These are phyloP conservation scores for Holotrichia oblita DNA, from an alignment of 1,140 invertebrate genomes.

Conservation along the genomic window DNA sequence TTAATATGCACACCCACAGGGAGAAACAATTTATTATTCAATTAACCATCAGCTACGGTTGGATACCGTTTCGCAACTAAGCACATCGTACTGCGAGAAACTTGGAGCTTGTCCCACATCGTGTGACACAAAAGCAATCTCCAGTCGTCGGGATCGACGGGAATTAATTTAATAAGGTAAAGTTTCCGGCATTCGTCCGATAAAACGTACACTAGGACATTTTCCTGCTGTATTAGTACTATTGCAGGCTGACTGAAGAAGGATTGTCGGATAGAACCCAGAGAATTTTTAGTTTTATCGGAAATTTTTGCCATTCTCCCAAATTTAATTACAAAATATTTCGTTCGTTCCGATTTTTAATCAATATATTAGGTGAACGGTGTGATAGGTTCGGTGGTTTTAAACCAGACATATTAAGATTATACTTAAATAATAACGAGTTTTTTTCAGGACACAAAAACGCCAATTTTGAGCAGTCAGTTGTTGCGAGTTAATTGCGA, in stretches of 20 bases:
- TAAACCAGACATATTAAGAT: too few species aligned
- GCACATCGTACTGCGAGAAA: not conserved
- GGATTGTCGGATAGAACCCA: not conserved
- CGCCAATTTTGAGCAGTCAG: too few species aligned
- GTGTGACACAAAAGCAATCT: constrained; percentile 16
- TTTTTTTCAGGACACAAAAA: too few species aligned
- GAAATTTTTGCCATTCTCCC: not conserved
- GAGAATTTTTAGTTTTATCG: not conserved
- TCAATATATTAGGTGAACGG: too few species aligned
- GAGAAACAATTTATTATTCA: constrained; percentile 11
- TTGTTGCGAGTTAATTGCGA: too few species aligned
- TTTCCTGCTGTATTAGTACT: not conserved
- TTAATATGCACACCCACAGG: constrained; percentile 6
- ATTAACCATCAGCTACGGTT: constrained; percentile 19
- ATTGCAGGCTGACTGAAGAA: not conserved
- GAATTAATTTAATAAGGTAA: constrained; percentile 18
- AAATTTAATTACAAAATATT: not conserved
- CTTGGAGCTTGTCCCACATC: constrained; percentile 4
- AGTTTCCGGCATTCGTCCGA: constrained; percentile 6
- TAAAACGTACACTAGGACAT: constrained; percentile 4
- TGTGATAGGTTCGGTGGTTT: too few species aligned
- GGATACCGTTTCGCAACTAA: not conserved
- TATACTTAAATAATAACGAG: too few species aligned
- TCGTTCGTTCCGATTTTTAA: not conserved
- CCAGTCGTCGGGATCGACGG: not conserved